phyloP scores from a whole-genome alignment of 2,113 vertebrate species.

The Hepsetus odoe region DNA sequence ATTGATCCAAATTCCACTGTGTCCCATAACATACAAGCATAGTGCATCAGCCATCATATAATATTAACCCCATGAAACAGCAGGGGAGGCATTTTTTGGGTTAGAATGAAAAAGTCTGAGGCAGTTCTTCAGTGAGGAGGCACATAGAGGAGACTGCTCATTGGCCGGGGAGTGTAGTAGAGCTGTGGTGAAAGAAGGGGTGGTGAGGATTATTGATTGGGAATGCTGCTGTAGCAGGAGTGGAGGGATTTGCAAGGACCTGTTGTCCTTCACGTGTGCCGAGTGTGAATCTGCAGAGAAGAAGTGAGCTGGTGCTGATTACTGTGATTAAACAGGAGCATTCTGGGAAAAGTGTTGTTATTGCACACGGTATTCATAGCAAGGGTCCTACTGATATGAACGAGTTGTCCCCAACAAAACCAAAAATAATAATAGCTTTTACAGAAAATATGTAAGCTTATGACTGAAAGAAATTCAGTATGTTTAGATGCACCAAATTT shows the following conservation, averaged over 20 bases:
- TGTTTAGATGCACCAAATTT: no score
- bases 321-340: conserved; percentile 1
- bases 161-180: conserved; percentile 21
- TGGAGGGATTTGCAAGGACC: neutral
- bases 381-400: neutral
- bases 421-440: no score
- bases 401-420: no score
- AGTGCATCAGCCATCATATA: conserved; percentile 63
- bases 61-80: conserved; percentile 60
- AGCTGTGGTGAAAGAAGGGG: neutral
- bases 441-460: no score
- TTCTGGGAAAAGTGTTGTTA: neutral
- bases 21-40: conserved; percentile 57
- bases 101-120: neutral
- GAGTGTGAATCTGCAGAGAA: neutral
- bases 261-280: conserved; percentile 11
- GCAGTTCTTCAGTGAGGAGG: neutral
- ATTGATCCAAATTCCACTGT: conserved; percentile 58
- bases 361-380: neutral
- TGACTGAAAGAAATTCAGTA: no score
- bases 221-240: neutral
- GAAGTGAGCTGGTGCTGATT: neutral
- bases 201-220: conserved; percentile 31
- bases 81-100: neutral
- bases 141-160: conserved; percentile 5